Base-by-base conservation (phyloP, 2,888 invertebrate genomes). In the Meteorus colon region DNA sequence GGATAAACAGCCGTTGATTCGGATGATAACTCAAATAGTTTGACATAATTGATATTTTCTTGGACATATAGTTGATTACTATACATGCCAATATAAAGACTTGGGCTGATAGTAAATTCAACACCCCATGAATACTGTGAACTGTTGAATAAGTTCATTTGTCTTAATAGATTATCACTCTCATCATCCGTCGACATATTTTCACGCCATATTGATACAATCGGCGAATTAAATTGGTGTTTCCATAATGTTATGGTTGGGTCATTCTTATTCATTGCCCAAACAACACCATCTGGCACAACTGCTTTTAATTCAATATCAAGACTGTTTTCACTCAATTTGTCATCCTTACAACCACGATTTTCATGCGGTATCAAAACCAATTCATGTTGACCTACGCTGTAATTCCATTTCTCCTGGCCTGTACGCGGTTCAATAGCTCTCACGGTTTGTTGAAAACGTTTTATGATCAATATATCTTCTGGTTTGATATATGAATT, bases 341-440 rank as follows among this genome's bases (percentile, higher is more conserved):
- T 41, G 12, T 37, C 19, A 55, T 80, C 80, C 51, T 84, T 89
- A 76, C 94, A 94, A 77, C 92, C 92, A 16, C 65, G 73, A 76
- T 84, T 82, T 51, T 87, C 86, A 65, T 90, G 89, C 74, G 90
- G 90, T 74, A 92, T 85, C 84, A 94, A 76, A 74, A 94, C 94
- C 69, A 98, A 86, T 82, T 97, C 95, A 89, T 97, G 96, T 81
- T 96, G 94, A 0, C 96, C 97, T 29, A 98, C 98, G 89, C 97
- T 97, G 89, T 97, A 98, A 91, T 98, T 98, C 98, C 98, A 98
- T 86, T 94, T 95, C 91, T 98, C 98, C 63, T 90, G 89, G 2
- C 98, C 98, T 12, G 94, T 93, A 71, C 95, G 92, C 0, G 97
- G 95, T 86, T 98, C 98, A 4, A 97, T 92, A 4, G 98, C 98